Conservation (phyloP, 2,888 invertebrate species). For the Arge pagana region DNA sequence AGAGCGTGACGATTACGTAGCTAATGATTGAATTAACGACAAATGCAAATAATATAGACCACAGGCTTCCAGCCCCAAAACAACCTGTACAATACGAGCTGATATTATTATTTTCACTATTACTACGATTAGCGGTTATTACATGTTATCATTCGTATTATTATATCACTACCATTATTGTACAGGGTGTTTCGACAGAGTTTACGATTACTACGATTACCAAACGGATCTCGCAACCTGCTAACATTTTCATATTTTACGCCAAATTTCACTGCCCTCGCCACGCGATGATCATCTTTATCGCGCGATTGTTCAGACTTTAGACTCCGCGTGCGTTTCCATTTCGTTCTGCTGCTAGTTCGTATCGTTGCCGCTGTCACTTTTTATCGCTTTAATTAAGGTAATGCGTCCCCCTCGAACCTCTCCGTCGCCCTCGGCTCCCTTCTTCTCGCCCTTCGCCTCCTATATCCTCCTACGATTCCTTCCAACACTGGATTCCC, state of each 20-base stretch:
- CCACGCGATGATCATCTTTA: too few species aligned
- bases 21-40: constrained; percentile 20
- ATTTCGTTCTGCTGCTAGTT: not conserved
- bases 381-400: constrained; percentile 21
- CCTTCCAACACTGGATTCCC: too few species aligned
- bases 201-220: constrained; percentile 44
- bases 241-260: constrained; percentile 7
- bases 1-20: not conserved
- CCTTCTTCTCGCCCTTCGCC: too few species aligned
- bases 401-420: constrained; percentile 15
- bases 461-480: not conserved
- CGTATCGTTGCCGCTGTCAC: constrained; percentile 11
- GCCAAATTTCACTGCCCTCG: not conserved
- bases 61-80: constrained; percentile 43
- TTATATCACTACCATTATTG: constrained; percentile 32
- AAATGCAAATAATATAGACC: constrained; percentile 38
- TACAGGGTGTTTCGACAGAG: constrained; percentile 55
- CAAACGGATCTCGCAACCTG: not conserved
- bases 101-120: constrained; percentile 56
- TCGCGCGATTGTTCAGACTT: constrained; percentile 8
- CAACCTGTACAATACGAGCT: constrained; percentile 57
- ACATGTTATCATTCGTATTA: constrained; percentile 35
- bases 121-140: too few species aligned
- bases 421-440: not conserved
- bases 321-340: not conserved